These are phyloP conservation scores for Microctenopoma stevenorrisi DNA, from an alignment of 2,797 vertebrate species.

Conservation along the genomic window DNA sequence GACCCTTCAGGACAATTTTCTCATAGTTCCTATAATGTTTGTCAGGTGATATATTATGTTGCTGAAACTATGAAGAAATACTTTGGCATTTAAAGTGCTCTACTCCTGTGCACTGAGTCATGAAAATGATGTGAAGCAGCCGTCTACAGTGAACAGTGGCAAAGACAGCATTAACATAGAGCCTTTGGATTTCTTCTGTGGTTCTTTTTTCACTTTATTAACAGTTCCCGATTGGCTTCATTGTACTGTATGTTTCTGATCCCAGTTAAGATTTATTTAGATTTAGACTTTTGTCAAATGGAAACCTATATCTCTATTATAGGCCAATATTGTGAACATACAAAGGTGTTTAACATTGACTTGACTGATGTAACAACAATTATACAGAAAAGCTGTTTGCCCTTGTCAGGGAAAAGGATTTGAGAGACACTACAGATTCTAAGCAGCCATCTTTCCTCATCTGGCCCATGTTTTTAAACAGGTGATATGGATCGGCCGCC, in stretches of 20 bases:
- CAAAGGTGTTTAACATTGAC: neutral
- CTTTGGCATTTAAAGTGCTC: slow-evolving; percentile 23
- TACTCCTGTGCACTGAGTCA: slow-evolving; percentile 19
- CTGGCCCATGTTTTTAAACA: slow-evolving; percentile 26
- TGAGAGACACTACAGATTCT: slow-evolving; percentile 15
- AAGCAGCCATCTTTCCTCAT: slow-evolving; percentile 30
- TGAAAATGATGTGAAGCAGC: slow-evolving; percentile 39
- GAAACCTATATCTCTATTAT: neutral
- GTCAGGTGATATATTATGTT: slow-evolving; percentile 13
- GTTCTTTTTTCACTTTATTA: slow-evolving; percentile 3
- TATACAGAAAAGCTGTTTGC: neutral
- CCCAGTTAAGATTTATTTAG: neutral
- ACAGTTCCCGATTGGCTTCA: neutral
- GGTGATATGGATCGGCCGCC: slow-evolving; percentile 23
- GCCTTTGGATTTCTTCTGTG: slow-evolving; percentile 7
- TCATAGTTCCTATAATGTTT: slow-evolving; percentile 1
- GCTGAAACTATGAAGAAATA: slow-evolving; percentile 24
- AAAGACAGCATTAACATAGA: neutral
- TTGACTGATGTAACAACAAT: neutral
- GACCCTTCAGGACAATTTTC: slow-evolving; percentile 7
- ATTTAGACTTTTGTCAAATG: slow-evolving; percentile 3
- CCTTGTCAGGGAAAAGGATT: neutral
- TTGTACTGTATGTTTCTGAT: neutral
- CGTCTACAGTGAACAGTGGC: neutral
- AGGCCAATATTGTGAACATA: neutral